Conservation (phyloP, 2,888 invertebrate genomes). For the Lydus trimaculatus region DNA sequence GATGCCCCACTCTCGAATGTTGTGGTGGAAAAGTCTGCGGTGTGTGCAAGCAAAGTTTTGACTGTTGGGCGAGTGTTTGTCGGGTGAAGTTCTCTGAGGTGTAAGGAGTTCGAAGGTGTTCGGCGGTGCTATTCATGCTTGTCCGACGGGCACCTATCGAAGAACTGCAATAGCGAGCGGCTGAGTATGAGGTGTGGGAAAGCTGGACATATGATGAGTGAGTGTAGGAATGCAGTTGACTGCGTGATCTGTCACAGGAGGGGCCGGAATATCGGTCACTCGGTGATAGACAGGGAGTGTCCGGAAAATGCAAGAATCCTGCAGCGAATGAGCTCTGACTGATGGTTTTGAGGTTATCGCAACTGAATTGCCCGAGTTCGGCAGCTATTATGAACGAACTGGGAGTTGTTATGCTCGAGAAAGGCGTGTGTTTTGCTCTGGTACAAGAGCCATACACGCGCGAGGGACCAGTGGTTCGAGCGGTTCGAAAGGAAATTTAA, state of each 20-base stretch:
- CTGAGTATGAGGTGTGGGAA: background rate
- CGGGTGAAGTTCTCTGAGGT: background rate
- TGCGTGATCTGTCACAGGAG: background rate
- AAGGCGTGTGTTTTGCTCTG: background rate
- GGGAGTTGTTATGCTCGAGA: constrained; percentile 12
- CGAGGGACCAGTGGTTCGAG: constrained; percentile 1
- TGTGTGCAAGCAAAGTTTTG: too few species aligned
- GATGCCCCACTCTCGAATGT: too few species aligned
- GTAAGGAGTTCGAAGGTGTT: background rate
- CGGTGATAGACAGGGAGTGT: background rate
- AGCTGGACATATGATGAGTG: background rate
- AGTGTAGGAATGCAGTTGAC: background rate
- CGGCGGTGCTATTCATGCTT: background rate
- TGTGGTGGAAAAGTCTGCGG: too few species aligned
- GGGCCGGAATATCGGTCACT: background rate
- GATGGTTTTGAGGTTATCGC: background rate
- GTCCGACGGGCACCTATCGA: background rate
- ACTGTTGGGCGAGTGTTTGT: background rate
- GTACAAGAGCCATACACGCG: constrained; percentile 25
- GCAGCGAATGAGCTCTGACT: background rate
- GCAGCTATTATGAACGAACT: background rate
- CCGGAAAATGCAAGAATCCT: background rate
- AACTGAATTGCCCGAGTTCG: constrained; percentile 1
- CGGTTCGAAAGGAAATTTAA: too few species aligned
- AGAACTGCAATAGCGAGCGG: background rate